These are phyloP conservation scores for Thelaira solivaga DNA, from an alignment of 2,888 invertebrate genomes.

Conservation along the genomic window DNA sequence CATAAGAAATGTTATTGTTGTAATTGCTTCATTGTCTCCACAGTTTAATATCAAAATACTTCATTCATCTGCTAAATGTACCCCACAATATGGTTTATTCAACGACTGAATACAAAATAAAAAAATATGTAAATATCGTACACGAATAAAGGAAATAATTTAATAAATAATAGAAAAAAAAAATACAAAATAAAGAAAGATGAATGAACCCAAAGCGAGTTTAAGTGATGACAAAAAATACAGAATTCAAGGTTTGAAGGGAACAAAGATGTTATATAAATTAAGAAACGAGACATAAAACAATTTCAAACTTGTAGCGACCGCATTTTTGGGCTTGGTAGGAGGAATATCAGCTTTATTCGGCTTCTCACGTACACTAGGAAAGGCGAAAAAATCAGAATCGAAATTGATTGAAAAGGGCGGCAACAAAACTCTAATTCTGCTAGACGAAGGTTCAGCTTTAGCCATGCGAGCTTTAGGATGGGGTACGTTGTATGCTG, in stretches of 20 bases:
- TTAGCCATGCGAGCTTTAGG: constrained; percentile 90
- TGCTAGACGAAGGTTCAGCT: constrained; percentile 86
- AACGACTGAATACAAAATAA: constrained; percentile 8
- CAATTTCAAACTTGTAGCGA: constrained; percentile 66
- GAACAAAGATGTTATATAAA: not conserved
- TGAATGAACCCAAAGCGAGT: constrained; percentile 45
- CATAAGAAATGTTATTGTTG: too few relatives aligned
- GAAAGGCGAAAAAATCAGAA: constrained; percentile 87
- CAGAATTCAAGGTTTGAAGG: constrained; percentile 54
- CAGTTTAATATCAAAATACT: not conserved
- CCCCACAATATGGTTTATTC: constrained; percentile 6
- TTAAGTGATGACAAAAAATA: constrained; percentile 54
- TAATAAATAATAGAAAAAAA: constrained; percentile 8
- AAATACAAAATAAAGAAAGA: constrained; percentile 45
- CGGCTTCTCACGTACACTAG: constrained; percentile 89
- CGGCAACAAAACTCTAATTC: constrained; percentile 80
- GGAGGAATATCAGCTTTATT: constrained; percentile 86
- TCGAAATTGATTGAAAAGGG: constrained; percentile 88
- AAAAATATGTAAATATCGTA: constrained; percentile 35
- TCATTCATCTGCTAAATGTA: constrained; percentile 3
- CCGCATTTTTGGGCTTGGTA: constrained; percentile 74
- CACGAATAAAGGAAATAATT: constrained; percentile 19
- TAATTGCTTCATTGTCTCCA: not conserved
- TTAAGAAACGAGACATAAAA: constrained; percentile 22
- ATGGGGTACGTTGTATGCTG: constrained; percentile 91